phyloP scores from a whole-genome alignment of 1,140 invertebrate genomes.

The Mizuhopecten yessoensis region DNA sequence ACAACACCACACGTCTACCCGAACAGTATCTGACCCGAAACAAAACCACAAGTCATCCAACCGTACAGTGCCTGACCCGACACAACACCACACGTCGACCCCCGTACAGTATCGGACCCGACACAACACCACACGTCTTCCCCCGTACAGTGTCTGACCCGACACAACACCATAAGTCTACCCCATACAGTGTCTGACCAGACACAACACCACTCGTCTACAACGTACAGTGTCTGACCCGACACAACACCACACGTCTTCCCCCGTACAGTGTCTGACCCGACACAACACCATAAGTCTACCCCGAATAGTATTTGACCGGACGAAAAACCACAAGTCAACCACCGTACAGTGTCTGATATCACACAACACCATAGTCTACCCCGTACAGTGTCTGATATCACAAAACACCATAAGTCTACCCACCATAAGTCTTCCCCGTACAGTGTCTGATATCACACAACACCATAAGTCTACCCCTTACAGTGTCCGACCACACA shows the following conservation, averaged over 20 bases:
- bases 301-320: not conserved
- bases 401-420: not conserved
- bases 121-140: too few species aligned
- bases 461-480: not conserved
- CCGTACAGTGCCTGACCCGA: not conserved
- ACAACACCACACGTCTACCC: not conserved
- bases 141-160: too few species aligned
- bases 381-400: not conserved
- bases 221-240: not conserved
- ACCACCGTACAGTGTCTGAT: not conserved
- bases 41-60: not conserved
- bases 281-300: not conserved
- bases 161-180: too few species aligned
- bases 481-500: too few species aligned
- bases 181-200: not conserved
- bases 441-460: too few species aligned
- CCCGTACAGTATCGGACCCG: not conserved
- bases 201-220: not conserved
- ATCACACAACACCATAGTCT: not conserved
- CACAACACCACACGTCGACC: not conserved
- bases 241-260: not conserved
- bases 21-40: not conserved
- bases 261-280: too few species aligned
- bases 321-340: not conserved
- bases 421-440: not conserved